phyloP scores from a whole-genome alignment of 2,888 invertebrate species.

The Drosophila tanythrix region DNA sequence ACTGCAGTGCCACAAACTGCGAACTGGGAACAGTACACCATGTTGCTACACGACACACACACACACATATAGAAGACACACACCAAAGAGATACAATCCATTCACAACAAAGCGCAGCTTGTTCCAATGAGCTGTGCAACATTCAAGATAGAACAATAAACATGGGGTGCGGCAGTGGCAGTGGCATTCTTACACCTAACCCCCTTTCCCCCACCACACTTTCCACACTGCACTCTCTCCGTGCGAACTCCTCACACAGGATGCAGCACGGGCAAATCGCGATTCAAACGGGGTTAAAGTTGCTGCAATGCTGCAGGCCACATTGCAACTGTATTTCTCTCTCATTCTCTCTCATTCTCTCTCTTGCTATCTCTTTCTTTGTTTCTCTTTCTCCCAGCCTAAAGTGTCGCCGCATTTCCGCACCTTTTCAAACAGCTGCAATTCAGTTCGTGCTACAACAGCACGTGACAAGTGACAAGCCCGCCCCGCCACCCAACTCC shows the following conservation, averaged over 20 bases:
- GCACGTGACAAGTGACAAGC: constrained; percentile 48
- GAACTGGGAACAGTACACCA: constrained; percentile 7
- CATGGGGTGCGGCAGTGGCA: constrained; percentile 52
- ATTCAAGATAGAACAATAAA: constrained; percentile 49
- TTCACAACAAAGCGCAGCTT: constrained; percentile 28
- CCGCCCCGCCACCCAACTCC: neutral
- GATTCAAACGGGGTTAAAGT: constrained; percentile 57
- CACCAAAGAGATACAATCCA: neutral
- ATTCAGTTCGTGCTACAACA: constrained; percentile 35
- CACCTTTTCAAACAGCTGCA: constrained; percentile 47
- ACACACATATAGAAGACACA: constrained; percentile 7
- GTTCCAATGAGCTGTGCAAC: constrained; percentile 48
- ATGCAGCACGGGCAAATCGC: constrained; percentile 33
- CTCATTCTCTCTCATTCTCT: neutral
- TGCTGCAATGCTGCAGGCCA: constrained; percentile 61
- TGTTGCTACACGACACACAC: constrained; percentile 12
- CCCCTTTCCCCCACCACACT: neutral
- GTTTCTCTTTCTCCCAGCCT: constrained; percentile 23
- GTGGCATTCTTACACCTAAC: constrained; percentile 4
- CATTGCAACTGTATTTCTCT: constrained; percentile 13
- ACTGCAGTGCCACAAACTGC: constrained; percentile 60
- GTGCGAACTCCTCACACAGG: constrained; percentile 1
- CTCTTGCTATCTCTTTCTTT: neutral
- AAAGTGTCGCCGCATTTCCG: constrained; percentile 60
- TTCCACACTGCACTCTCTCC: neutral